phyloP scores from a whole-genome alignment of 1,140 invertebrate genomes.

The Orchestia grillus region DNA sequence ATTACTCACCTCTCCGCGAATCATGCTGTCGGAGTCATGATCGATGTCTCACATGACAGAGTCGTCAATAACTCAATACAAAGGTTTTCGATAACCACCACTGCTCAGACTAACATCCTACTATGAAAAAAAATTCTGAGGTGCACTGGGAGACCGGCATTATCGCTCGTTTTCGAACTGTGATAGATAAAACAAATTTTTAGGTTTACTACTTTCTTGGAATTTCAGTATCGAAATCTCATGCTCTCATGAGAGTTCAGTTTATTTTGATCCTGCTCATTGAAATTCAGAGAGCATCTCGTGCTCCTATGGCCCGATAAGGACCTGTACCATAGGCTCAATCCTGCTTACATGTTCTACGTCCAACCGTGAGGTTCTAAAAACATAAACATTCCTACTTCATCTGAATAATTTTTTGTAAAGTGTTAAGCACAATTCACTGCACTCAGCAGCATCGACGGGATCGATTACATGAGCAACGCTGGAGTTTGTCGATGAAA shows the following conservation, averaged over 20 bases:
- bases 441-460: neutral
- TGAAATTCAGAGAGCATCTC: neutral
- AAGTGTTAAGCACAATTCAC: neutral
- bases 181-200: neutral
- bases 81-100: neutral
- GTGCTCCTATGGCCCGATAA: neutral
- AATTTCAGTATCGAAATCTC: neutral
- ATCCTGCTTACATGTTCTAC: neutral
- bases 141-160: neutral
- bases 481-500: neutral
- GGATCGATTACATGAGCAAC: neutral
- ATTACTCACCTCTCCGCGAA: slow-evolving; percentile 18
- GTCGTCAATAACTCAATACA: neutral
- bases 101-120: neutral
- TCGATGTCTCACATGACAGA: neutral
- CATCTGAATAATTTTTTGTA: neutral
- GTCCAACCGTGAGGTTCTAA: neutral
- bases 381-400: neutral
- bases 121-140: neutral
- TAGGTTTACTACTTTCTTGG: neutral
- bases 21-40: slow-evolving; percentile 10
- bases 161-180: neutral
- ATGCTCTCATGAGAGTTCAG: neutral
- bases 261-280: neutral
- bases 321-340: neutral